Conservation (phyloP, 2,113 vertebrate species). For the Spilogale gracilis region DNA sequence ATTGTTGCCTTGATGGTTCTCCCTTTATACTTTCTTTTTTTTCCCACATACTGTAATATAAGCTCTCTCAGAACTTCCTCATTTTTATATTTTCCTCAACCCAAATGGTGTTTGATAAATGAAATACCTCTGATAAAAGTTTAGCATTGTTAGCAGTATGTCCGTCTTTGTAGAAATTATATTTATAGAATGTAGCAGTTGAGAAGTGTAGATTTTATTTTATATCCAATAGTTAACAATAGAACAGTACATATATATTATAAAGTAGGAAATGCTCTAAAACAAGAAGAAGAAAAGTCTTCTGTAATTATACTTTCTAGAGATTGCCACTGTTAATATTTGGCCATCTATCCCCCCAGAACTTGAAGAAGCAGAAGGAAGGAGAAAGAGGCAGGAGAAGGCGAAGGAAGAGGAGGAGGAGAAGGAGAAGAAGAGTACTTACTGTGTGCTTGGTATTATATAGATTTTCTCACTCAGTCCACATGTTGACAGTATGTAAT, state of each 20-base stretch:
- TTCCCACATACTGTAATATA: not conserved
- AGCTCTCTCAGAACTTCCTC: not conserved
- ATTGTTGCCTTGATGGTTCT: not conserved
- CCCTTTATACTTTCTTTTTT: not conserved
- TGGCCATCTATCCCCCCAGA: not conserved
- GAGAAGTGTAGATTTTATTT: slow-evolving; percentile 1
- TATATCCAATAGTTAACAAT: not conserved
- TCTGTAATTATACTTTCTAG: not conserved
- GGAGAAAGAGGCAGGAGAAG: not conserved
- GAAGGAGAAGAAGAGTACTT: not conserved
- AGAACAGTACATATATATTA: not conserved
- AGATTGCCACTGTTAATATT: not conserved
- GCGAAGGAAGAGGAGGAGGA: not conserved
- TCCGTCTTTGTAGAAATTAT: not conserved
- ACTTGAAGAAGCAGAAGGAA: not conserved
- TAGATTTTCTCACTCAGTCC: not conserved
- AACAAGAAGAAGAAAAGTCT: not conserved
- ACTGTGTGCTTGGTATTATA: not conserved
- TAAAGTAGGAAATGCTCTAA: not conserved
- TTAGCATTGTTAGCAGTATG: not conserved
- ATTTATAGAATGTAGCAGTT: not conserved
- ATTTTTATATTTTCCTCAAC: not conserved
- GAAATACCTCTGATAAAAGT: not conserved
- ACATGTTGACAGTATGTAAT: not conserved
- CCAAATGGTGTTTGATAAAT: not conserved